A percentile compares a stretch with the other conserved stretches of the same genome.
These are phyloP conservation scores for Pedionomus torquatus DNA, from an alignment of 2,113 vertebrate species.

Conservation along the genomic window DNA sequence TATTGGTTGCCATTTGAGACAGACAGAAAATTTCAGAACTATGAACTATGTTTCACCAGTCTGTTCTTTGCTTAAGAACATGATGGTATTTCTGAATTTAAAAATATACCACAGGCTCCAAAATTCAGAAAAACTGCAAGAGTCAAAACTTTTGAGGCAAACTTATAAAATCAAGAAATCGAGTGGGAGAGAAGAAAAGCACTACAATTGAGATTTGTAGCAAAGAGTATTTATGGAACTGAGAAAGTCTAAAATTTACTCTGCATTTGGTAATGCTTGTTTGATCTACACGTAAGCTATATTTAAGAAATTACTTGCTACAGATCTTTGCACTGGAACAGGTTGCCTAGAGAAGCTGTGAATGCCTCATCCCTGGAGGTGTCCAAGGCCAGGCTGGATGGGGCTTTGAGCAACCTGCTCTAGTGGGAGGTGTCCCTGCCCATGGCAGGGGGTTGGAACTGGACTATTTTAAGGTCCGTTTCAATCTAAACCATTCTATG, in stretches of 20 bases:
- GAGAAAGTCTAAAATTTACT: neutral
- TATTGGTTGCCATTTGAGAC: neutral
- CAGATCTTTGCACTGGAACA: neutral
- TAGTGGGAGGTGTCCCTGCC: too few relatives aligned
- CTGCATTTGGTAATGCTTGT: neutral
- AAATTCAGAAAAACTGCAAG: neutral
- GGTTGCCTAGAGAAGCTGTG: too few relatives aligned
- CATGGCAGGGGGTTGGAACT: too few relatives aligned
- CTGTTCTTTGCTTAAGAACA: neutral
- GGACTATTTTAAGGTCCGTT: too few relatives aligned
- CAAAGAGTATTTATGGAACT: neutral
- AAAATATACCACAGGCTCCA: neutral
- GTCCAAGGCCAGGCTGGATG: too few relatives aligned
- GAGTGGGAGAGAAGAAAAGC: neutral
- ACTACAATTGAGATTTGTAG: neutral
- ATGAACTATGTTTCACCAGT: neutral
- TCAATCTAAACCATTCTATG: too few relatives aligned
- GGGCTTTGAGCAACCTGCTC: too few relatives aligned
- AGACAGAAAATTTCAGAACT: neutral
- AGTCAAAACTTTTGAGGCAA: neutral
- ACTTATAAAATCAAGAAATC: neutral
- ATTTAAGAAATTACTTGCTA: neutral
- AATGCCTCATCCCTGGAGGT: too few relatives aligned
- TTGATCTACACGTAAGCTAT: neutral
- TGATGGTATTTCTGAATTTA: neutral